Evolutionary conservation across 2,888 invertebrate species (phyloP).

Genomic region (Micoletzkya japonica): DNA sequence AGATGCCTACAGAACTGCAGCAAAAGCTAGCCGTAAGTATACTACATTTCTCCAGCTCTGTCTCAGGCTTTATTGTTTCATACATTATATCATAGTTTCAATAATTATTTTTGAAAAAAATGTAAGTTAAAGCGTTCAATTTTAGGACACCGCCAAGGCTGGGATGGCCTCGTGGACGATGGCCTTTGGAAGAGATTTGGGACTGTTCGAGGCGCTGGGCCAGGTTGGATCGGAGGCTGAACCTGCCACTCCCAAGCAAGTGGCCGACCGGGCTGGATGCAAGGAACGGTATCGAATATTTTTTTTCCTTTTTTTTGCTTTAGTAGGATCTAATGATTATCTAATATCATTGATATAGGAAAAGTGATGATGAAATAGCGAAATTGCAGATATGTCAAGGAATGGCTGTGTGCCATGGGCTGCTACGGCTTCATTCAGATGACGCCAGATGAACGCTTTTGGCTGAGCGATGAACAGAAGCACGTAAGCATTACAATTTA

Average conservation of each 20-base stretch:
- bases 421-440: conserved; percentile 36
- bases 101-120: no score
- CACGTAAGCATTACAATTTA: conserved; percentile 17
- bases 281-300: conserved; percentile 48
- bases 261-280: conserved; percentile 43
- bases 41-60: no score
- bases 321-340: no score
- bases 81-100: no score
- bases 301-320: no score
- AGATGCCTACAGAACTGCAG: no score
- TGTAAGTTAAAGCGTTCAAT: no score
- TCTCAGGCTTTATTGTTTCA: no score
- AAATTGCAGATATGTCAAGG: conserved; percentile 33
- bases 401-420: conserved; percentile 35
- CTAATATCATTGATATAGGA: not conserved
- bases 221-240: conserved; percentile 26
- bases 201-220: conserved; percentile 27
- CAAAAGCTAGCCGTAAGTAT: no score
- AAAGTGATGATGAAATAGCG: not conserved
- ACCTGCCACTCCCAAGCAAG: conserved; percentile 38
- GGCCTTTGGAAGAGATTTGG: conserved; percentile 24
- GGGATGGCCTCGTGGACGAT: conserved; percentile 6
- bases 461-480: conserved; percentile 29
- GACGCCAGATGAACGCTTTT: conserved; percentile 35
- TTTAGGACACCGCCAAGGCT: conserved; percentile 11